Evolutionary conservation across 2,797 vertebrate genomes (phyloP).

Genomic region (Cyclura pinguis): DNA sequence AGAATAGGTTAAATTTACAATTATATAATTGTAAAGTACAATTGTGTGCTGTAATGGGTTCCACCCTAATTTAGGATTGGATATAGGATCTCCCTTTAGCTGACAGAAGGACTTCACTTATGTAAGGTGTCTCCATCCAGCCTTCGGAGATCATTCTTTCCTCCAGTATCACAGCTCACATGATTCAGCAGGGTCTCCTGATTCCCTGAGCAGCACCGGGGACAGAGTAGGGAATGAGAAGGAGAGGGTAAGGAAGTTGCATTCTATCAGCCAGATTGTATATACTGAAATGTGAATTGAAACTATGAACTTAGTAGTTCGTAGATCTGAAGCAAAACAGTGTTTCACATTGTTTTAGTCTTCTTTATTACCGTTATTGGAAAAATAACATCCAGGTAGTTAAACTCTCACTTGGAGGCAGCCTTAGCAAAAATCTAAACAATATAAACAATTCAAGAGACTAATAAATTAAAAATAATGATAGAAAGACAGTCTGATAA

Average conservation of each 20-base stretch:
- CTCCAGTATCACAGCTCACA: no score
- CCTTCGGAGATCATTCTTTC: no score
- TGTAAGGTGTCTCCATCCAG: no score
- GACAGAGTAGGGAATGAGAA: no score
- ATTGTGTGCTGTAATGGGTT: background rate
- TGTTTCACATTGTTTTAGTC: background rate
- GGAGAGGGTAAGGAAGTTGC: no score
- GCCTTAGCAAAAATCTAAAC: background rate
- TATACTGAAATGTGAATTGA: no score
- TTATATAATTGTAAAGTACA: background rate
- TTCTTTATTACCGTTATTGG: background rate
- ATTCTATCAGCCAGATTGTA: no score
- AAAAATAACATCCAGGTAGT: background rate
- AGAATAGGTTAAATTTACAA: background rate
- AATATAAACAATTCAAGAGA: background rate
- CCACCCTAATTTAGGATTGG: no score
- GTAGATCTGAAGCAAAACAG: background rate
- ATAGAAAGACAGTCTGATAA: background rate
- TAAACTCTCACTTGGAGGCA: background rate
- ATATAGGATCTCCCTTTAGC: no score
- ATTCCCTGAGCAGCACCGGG: no score
- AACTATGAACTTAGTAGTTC: background rate
- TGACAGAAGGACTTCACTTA: no score
- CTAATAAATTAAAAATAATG: background rate
- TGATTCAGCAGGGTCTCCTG: no score